Evolutionary conservation across 2,888 invertebrate species (phyloP).

Genomic region (Alloscopus bannaensis): DNA sequence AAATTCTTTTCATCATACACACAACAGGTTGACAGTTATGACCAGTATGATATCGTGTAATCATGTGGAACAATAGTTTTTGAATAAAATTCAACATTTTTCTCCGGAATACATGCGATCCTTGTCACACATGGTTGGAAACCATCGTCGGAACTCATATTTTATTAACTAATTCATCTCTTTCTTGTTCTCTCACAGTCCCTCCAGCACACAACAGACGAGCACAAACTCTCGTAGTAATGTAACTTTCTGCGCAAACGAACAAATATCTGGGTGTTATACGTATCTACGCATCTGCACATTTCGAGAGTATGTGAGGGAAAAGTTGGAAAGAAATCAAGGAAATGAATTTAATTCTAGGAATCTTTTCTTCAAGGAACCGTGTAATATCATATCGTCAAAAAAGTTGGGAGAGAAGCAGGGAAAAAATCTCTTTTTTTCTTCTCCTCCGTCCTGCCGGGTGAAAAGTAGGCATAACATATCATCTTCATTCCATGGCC

Average conservation of each 20-base stretch:
- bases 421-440: constrained; percentile 25
- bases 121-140: constrained; percentile 17
- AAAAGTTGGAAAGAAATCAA: constrained; percentile 50
- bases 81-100: not conserved
- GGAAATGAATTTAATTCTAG: constrained; percentile 47
- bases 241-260: too few species aligned
- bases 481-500: constrained; percentile 25
- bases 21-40: too few species aligned
- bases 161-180: too few species aligned
- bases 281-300: constrained; percentile 17
- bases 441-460: constrained; percentile 12
- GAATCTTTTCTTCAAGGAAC: constrained; percentile 39
- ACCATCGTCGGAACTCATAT: too few species aligned
- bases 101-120: constrained; percentile 15
- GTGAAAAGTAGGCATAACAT: constrained; percentile 38
- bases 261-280: too few species aligned
- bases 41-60: constrained; percentile 7
- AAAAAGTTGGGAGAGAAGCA: constrained; percentile 8
- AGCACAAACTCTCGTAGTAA: too few species aligned
- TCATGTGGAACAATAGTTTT: constrained; percentile 29
- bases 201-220: too few species aligned
- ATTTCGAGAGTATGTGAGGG: not conserved
- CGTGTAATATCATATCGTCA: constrained; percentile 34
- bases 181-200: too few species aligned
- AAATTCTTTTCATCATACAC: not conserved